Evolutionary conservation across 1,140 invertebrate genomes (phyloP), one percentile per base, ranked within the genome.

Genomic region (Drosophila quadrilineata): DNA sequence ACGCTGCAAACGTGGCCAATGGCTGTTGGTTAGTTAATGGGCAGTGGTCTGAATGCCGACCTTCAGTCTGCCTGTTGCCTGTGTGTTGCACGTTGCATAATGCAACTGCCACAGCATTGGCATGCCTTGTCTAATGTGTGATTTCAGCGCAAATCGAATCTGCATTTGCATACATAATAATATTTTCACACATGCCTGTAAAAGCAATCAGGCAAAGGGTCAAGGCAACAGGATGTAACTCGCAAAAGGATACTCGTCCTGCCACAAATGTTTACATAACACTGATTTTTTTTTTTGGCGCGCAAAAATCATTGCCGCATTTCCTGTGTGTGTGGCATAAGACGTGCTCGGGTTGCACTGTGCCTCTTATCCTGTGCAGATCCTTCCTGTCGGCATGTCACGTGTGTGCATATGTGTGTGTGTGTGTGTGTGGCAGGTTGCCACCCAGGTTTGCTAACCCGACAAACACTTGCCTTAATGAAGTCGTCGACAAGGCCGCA

Each of bases 361-460:
- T 46, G 22, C n/a, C 28, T 54, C 41, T 45, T 33, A 35, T 36
- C 28, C 22, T 38, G 43, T 1, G 5, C 19, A 60, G 45, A 58
- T 67, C 57, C 62, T 74, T 66, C 67, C 63, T 63, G 53, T 66
- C 52, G 31, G 65, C 70, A 43, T 71, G 75, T 74, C 75, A 79
- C 75, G 75, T 71, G 70, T 65, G 63, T 58, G 10, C 50, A 22
- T 58, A 29, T 66, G 59, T 56, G 6, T 59, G 31, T n/a, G 63
- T 58, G 10, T 54, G 28, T 58, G 35, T 66, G 59, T 56, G 6
- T 59, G 31, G 4, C 22, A 26, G n/a, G 26, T 21, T 29, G 41
- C 79, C 79, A 86, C 79, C 79, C 79, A 85, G 43, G 80, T 75
- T 75, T 71, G 45, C 29, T 58, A 84, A 77, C 19, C 43, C 60